Evolutionary conservation across 2,113 vertebrate species (phyloP).

Genomic region (Eupsittula cactorum): DNA sequence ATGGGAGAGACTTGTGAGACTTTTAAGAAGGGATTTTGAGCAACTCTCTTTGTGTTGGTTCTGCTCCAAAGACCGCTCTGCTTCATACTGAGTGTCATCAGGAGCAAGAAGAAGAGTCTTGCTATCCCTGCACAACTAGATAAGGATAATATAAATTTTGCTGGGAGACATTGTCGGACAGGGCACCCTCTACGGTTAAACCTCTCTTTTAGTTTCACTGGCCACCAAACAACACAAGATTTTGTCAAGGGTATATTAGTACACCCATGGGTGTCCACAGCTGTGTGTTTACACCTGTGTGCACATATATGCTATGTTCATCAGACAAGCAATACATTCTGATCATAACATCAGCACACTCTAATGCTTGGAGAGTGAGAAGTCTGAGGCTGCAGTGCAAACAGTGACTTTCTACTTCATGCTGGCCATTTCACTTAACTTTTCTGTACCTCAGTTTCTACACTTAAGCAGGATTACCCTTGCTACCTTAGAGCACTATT

Average conservation of each 20-base stretch:
- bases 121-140: not conserved
- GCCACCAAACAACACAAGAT: not conserved
- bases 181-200: not conserved
- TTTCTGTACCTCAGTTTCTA: not conserved
- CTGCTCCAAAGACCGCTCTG: conserved; percentile 27
- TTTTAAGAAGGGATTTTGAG: conserved; percentile 35
- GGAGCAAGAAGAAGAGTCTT: not conserved
- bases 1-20: not conserved
- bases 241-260: fast-evolving
- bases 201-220: not conserved
- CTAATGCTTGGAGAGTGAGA: not conserved
- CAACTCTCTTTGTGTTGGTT: conserved; percentile 7
- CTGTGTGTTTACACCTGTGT: too few species aligned
- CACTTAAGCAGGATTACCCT: not conserved
- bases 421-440: not conserved
- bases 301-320: not conserved
- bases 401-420: not conserved
- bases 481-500: not conserved
- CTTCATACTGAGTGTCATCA: conserved; percentile 19
- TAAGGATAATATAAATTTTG: not conserved
- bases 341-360: not conserved
- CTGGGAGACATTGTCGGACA: not conserved
- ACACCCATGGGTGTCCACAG: not conserved
- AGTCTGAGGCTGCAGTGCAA: not conserved
- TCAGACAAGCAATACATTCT: not conserved